Conservation (phyloP, 2,797 vertebrate species). For the Coccyzus lansbergi region DNA sequence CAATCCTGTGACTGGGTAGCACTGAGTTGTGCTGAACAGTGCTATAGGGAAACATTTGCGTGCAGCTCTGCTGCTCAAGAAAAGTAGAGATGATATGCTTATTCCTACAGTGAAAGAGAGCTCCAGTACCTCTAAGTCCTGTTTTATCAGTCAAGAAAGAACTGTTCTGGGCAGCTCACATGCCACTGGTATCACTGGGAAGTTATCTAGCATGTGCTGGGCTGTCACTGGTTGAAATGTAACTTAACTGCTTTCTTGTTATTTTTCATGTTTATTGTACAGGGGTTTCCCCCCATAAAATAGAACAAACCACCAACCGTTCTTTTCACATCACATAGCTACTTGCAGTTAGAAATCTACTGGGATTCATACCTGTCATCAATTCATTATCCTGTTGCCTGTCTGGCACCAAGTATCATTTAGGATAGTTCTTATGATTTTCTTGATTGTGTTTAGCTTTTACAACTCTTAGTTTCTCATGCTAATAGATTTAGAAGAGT, state of each 20-base stretch:
- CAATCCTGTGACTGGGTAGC: neutral
- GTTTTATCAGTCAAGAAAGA: neutral
- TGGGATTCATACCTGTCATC: neutral
- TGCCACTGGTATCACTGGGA: neutral
- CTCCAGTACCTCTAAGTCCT: neutral
- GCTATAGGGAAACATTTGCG: neutral
- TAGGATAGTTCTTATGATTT: neutral
- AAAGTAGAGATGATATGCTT: neutral
- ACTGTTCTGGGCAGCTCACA: neutral
- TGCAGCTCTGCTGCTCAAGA: neutral
- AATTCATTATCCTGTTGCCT: neutral
- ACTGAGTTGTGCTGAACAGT: neutral
- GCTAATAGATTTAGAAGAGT: neutral
- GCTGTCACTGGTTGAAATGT: neutral
- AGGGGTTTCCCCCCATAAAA: neutral
- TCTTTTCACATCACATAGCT: neutral
- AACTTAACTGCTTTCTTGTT: neutral
- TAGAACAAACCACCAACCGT: neutral
- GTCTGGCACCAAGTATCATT: neutral
- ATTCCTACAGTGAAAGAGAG: neutral
- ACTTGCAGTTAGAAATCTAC: neutral
- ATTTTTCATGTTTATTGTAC: neutral
- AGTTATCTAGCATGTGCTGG: neutral
- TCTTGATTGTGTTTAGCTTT: neutral
- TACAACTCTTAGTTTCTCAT: neutral